A percentile compares a stretch with the other conserved stretches of the same genome.
Evolutionary conservation across 1,140 invertebrate species (phyloP).

Genomic region (Rhagoletis zephyria): DNA sequence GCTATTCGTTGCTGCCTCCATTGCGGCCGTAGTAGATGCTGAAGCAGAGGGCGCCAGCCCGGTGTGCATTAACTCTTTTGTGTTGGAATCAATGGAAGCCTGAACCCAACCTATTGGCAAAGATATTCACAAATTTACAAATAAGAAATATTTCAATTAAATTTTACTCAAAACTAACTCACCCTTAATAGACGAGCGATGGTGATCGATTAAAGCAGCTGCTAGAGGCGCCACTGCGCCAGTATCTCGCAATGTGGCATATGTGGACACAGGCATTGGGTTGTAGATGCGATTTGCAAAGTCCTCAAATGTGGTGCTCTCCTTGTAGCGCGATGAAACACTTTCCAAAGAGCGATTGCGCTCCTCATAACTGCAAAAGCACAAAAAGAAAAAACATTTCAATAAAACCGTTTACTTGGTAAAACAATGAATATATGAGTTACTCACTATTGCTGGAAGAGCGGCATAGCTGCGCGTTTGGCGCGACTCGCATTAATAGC

Average conservation of each 20-base stretch:
- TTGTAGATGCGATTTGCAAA: constrained; percentile 89
- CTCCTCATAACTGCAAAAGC: constrained; percentile 87
- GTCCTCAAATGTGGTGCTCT: constrained; percentile 92
- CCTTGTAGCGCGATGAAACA: constrained; percentile 90
- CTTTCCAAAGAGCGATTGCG: constrained; percentile 88
- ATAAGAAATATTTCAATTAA: too few species aligned
- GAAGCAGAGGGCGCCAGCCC: constrained; percentile 67
- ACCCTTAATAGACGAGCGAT: constrained; percentile 70
- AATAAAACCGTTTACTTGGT: neutral
- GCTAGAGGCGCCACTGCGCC: constrained; percentile 72
- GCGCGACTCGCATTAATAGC: constrained; percentile 93
- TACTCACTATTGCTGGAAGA: constrained; percentile 92
- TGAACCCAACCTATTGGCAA: constrained; percentile 67
- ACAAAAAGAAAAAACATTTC: constrained; percentile 52
- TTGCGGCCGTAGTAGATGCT: constrained; percentile 67
- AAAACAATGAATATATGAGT: too few species aligned
- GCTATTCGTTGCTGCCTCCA: constrained; percentile 62
- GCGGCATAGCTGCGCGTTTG: constrained; percentile 88
- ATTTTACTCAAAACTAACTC: neutral
- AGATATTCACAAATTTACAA: too few species aligned
- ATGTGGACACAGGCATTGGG: constrained; percentile 77
- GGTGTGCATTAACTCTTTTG: constrained; percentile 60
- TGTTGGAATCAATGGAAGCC: constrained; percentile 67
- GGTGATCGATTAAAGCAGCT: constrained; percentile 75
- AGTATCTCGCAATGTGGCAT: constrained; percentile 65